Conservation (phyloP, 1,140 invertebrate genomes). For the Euura lappo region DNA sequence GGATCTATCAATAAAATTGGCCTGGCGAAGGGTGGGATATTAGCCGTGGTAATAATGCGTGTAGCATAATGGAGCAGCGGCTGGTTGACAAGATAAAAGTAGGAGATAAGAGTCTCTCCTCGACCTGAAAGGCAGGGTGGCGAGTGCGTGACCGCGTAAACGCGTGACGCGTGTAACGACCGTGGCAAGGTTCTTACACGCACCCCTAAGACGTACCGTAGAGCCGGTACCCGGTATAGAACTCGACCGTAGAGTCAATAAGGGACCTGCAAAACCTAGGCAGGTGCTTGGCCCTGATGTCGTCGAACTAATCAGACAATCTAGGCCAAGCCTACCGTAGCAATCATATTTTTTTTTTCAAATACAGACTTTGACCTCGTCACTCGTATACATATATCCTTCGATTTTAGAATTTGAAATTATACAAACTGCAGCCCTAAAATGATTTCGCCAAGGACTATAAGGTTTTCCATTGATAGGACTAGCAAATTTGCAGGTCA, state of each 20-base stretch:
- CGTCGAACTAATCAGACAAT: too few relatives aligned
- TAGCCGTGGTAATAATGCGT: too few relatives aligned
- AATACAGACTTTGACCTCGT: too few relatives aligned
- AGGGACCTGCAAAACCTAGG: neutral
- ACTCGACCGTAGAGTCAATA: neutral
- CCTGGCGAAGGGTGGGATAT: neutral
- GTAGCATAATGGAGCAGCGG: conserved; percentile 53
- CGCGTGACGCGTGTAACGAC: conserved; percentile 62
- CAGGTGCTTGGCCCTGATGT: neutral
- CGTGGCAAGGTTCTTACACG: conserved; percentile 53
- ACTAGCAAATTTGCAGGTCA: too few relatives aligned
- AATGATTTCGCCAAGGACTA: too few relatives aligned
- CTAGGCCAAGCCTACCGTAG: too few relatives aligned
- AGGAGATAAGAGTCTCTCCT: conserved; percentile 51
- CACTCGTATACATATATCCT: too few relatives aligned
- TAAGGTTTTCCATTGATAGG: too few relatives aligned
- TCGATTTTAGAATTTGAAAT: too few relatives aligned
- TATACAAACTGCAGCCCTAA: too few relatives aligned
- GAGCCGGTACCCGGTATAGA: neutral
- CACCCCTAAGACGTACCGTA: conserved; percentile 29
- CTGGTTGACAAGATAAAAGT: conserved; percentile 58
- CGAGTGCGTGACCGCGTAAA: conserved; percentile 52
- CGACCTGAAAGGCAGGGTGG: conserved; percentile 23
- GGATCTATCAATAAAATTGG: neutral
- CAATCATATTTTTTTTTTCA: too few relatives aligned